Percentiles rank a stretch among this genome's conserved stretches.
These are phyloP conservation scores for Rhinoptilus africanus DNA, from an alignment of 2,113 vertebrate genomes.

Conservation along the genomic window DNA sequence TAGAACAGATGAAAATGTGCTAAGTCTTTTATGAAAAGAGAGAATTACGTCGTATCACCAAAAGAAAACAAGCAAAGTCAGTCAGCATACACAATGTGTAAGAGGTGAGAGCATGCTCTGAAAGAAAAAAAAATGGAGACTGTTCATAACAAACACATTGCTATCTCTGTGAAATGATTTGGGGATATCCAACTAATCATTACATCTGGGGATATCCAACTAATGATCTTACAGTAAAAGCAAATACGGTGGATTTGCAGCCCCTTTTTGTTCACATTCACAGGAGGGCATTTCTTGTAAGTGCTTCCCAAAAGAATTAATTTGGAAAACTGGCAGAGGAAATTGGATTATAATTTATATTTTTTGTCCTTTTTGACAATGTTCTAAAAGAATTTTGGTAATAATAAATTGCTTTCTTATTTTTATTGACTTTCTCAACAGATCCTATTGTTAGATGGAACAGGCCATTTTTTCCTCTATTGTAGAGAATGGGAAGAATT, in stretches of 20 bases:
- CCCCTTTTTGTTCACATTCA: background rate
- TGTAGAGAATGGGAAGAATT: background rate
- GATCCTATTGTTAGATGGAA: background rate
- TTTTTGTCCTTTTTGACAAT: background rate
- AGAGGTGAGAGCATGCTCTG: accelerated
- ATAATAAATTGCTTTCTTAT: background rate
- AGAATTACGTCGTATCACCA: background rate
- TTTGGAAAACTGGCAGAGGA: background rate
- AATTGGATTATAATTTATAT: background rate
- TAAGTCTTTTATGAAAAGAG: background rate
- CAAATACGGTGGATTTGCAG: background rate
- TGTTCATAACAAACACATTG: background rate
- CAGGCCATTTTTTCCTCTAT: background rate
- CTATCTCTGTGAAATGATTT: background rate
- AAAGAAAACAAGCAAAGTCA: background rate
- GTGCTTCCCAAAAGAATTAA: background rate
- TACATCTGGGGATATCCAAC: background rate
- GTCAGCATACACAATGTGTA: background rate
- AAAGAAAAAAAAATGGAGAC: background rate
- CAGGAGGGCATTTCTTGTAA: background rate
- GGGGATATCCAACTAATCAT: background rate
- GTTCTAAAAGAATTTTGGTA: accelerated
- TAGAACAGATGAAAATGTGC: background rate
- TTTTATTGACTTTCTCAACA: background rate
- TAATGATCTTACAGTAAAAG: background rate